These are phyloP conservation scores for Spilarctia lutea DNA, from an alignment of 2,888 invertebrate species.

Conservation along the genomic window DNA sequence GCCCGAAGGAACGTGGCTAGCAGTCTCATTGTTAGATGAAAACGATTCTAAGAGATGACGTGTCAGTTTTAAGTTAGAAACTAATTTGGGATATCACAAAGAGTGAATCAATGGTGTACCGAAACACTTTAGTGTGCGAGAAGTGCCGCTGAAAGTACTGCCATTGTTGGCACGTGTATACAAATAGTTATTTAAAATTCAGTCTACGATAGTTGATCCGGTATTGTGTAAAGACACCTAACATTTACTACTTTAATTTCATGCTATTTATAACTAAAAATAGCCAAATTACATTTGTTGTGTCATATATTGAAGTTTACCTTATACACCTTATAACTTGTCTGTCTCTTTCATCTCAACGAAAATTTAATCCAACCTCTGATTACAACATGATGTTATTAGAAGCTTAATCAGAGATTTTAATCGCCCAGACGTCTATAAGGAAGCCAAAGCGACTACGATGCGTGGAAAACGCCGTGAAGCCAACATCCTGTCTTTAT, in stretches of 20 bases:
- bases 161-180: conserved; percentile 75
- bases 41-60: conserved; percentile 84
- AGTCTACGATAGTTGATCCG: conserved; percentile 37
- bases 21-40: conserved; percentile 81
- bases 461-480: conserved; percentile 80
- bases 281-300: conserved; percentile 20
- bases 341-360: not conserved
- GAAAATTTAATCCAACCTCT: not conserved
- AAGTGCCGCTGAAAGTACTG: conserved; percentile 72
- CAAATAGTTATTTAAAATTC: conserved; percentile 57
- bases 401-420: conserved; percentile 43
- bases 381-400: conserved; percentile 14
- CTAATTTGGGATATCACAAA: conserved; percentile 86
- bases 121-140: conserved; percentile 80
- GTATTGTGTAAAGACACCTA: conserved; percentile 33
- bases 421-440: conserved; percentile 50
- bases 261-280: conserved; percentile 30
- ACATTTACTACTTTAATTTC: conserved; percentile 37
- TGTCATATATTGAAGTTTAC: conserved; percentile 22
- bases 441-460: conserved; percentile 75
- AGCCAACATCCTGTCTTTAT: conserved; percentile 82
- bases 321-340: not conserved
- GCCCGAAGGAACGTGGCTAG: conserved; percentile 81
- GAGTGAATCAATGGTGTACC: conserved; percentile 79
- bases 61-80: conserved; percentile 80